Percentiles rank a stretch among this genome's conserved stretches.
These are phyloP conservation scores for Poeciliopsis presidionis DNA, from an alignment of 2,797 vertebrate species.

Conservation along the genomic window DNA sequence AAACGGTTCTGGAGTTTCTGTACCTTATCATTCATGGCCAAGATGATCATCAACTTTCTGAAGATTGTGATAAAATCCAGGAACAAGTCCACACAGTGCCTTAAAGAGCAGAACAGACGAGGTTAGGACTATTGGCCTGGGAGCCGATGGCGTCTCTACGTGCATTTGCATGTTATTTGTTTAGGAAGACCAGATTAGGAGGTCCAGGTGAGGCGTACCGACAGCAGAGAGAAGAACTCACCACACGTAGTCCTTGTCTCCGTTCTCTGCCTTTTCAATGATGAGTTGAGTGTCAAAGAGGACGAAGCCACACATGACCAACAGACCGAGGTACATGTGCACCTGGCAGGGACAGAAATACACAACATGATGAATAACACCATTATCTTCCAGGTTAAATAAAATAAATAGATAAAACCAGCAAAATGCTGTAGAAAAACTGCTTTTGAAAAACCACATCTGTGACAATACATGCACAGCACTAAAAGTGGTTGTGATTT, in stretches of 20 bases:
- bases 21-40: conserved; percentile 95
- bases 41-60: conserved; percentile 94
- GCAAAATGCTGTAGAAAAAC: not conserved
- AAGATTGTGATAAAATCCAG: conserved; percentile 95
- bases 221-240: conserved; percentile 69
- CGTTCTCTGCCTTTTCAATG: conserved; percentile 95
- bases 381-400: not conserved
- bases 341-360: conserved; percentile 73
- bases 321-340: conserved; percentile 91
- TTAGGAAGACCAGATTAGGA: not conserved
- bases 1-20: not conserved
- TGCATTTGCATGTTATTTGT: conserved; percentile 29
- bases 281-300: conserved; percentile 98
- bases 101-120: conserved; percentile 46
- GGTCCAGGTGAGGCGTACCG: too few relatives aligned
- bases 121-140: not conserved
- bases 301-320: conserved; percentile 95
- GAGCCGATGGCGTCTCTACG: not conserved
- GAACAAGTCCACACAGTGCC: conserved; percentile 96
- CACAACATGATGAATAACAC: not conserved
- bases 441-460: not conserved
- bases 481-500: not conserved
- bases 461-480: not conserved
- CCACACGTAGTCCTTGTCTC: conserved; percentile 98
- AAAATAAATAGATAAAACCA: not conserved